Conservation (phyloP, 2,113 vertebrate species). For the Porphyrio hochstetteri region DNA sequence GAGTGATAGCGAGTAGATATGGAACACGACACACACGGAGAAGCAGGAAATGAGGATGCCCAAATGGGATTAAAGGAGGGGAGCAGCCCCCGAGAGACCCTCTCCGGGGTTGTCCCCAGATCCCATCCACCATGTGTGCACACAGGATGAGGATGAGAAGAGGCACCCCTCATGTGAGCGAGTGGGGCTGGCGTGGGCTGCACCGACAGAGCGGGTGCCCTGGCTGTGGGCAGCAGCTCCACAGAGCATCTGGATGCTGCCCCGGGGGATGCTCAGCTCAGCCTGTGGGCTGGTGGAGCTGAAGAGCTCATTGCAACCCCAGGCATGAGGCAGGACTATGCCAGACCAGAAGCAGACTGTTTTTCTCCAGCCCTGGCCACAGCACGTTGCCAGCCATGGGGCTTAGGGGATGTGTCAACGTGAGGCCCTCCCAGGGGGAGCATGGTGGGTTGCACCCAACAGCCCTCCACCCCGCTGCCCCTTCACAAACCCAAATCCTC, state of each 20-base stretch:
- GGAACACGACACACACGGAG: neutral
- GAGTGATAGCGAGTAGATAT: neutral
- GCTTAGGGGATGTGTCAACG: fast-evolving
- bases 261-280: neutral
- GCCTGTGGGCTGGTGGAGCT: neutral
- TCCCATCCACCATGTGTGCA: neutral
- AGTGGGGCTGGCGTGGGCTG: neutral
- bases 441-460: neutral
- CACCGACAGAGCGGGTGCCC: fast-evolving
- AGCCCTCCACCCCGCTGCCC: neutral
- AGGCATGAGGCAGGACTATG: neutral
- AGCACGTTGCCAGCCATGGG: neutral
- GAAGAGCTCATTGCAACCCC: neutral
- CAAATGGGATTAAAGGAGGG: neutral
- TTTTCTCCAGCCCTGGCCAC: neutral
- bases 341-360: neutral
- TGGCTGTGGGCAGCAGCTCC: neutral
- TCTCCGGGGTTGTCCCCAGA: neutral
- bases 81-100: neutral
- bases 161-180: fast-evolving
- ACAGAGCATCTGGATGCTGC: neutral
- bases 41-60: neutral
- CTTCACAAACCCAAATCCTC: neutral
- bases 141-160: neutral
- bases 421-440: neutral